Conservation (phyloP, 2,797 vertebrate genomes). For the Protonibea diacanthus region DNA sequence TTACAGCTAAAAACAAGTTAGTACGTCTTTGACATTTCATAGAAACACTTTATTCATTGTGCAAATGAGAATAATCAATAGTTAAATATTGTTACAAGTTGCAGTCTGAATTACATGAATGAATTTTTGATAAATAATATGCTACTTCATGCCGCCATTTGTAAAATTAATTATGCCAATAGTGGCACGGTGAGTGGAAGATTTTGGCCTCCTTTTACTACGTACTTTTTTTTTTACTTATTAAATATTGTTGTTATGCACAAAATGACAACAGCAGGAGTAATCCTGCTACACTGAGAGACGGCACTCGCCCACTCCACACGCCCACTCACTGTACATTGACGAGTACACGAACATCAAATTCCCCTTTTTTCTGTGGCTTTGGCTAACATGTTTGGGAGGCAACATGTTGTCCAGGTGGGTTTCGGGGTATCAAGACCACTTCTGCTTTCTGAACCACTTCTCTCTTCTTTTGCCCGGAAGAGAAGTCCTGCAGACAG, state of each 20-base stretch:
- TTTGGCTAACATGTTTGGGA: conserved; percentile 15
- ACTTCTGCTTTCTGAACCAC: conserved; percentile 84
- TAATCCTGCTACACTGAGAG: background rate
- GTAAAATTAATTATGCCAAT: background rate
- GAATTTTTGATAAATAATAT: background rate
- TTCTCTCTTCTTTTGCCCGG: conserved; percentile 80
- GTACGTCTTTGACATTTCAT: background rate
- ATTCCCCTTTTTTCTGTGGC: conserved; percentile 50
- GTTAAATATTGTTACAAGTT: background rate
- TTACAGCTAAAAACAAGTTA: no score
- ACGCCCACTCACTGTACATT: conserved; percentile 20
- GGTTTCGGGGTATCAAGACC: conserved; percentile 45
- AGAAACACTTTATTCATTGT: background rate
- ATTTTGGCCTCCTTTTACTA: background rate
- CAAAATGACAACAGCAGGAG: background rate
- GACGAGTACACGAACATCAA: conserved; percentile 30
- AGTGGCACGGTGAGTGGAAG: background rate
- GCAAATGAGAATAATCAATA: background rate
- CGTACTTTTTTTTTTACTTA: background rate
- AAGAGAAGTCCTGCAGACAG: conserved; percentile 73
- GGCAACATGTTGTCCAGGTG: conserved; percentile 64
- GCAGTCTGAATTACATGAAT: background rate
- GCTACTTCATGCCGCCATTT: background rate
- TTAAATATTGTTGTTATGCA: background rate
- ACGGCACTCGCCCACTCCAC: background rate